Base-by-base conservation (phyloP, 2,888 invertebrate species). In the Andrena bicolor region DNA sequence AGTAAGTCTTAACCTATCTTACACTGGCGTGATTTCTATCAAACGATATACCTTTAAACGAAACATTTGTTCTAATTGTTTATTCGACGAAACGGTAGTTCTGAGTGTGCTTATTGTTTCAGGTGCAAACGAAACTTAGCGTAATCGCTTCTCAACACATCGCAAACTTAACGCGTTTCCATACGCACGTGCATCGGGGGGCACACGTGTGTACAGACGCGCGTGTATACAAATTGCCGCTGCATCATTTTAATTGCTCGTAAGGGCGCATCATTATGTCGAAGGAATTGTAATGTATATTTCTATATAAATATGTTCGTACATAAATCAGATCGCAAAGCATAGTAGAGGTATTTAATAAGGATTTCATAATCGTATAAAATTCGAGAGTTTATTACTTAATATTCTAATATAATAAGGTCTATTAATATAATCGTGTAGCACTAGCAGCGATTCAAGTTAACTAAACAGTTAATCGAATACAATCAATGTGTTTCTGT, bases 1-100 rank as follows among this genome's bases (percentile, higher is more conserved):
- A 35, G 8, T 82, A 51, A 82, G 48, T 48, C 10, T 26, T 82
- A 72, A 82, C 53, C 72, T 76, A 48, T 49, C 26, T 32, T 26
- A 16, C 16, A 16, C 6, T 16, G 28, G 4, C 2, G 13, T 23
- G 56, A 58, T 26, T 0, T 20, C 4, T n/a, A 26, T 28, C 20
- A 30, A 26, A 28, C 32, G 8, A 49, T 61, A 20, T 71, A 82
- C 82, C 82, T 75, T 76, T 41, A 63, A 76, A 35, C 48, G 76
- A 76, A 82, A 69, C 82, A 82, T 82, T 76, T 82, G 28, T 68
- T 58, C 23, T n/a, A 35, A 10, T 60, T 63, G 23, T 68, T 76
- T 72, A 10, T 71, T 4, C 35, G 23, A 32, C 7, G 23, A n/a
- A 7, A 48, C 13, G 13, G 20, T 30, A 28, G 10, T 26, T 13